These are phyloP conservation scores for Rhinolophus sinicus DNA, from an alignment of 2,113 vertebrate species.

Conservation along the genomic window DNA sequence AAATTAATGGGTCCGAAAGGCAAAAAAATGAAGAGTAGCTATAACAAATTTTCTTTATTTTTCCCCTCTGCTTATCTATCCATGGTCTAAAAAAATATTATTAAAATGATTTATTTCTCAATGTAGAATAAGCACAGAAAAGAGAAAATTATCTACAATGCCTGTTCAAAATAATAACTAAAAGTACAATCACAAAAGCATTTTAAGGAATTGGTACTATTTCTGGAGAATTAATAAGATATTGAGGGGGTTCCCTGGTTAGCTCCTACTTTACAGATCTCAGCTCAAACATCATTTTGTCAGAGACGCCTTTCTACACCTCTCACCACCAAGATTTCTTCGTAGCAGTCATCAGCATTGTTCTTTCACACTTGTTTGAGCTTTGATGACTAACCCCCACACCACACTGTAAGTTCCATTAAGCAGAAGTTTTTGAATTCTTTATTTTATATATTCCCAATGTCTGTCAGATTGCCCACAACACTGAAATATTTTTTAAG, in stretches of 20 bases:
- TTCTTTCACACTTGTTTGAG: background rate
- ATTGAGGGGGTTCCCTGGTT: background rate
- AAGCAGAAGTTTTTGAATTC: background rate
- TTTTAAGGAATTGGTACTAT: background rate
- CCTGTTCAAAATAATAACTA: background rate
- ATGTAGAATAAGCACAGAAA: background rate
- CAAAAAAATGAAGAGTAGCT: background rate
- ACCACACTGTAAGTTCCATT: background rate
- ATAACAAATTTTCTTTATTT: background rate
- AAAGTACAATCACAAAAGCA: background rate
- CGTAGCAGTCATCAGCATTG: background rate
- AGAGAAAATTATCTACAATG: background rate
- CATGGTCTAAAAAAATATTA: background rate
- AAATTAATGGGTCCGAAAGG: background rate
- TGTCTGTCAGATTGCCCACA: background rate
- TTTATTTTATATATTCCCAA: background rate
- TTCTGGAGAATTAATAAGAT: background rate
- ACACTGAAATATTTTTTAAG: background rate
- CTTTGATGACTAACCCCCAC: background rate
- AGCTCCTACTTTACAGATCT: background rate
- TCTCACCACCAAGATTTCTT: background rate
- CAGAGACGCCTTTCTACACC: background rate
- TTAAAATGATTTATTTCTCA: background rate
- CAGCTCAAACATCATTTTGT: background rate
- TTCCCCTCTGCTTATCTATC: background rate